Base-by-base conservation (phyloP, 92 coral and sea anemone species). In the Zoanthus sociatus region DNA sequence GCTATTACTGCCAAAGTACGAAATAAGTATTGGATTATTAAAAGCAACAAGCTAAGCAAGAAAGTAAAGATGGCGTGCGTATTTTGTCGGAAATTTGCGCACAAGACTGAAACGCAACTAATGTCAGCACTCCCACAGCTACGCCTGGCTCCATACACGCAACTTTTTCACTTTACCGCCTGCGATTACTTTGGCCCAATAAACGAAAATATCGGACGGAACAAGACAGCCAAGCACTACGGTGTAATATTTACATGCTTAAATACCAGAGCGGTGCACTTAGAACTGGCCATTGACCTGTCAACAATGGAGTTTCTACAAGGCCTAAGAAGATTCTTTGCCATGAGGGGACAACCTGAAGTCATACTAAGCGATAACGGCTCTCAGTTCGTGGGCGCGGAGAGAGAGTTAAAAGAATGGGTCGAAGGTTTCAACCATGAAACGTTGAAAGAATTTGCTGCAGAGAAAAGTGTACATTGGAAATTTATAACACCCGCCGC, bases 321-420 rank as follows among this genome's bases (percentile, higher is more conserved):
- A 83, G 95, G 90, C n/a, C 95, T 92, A 14, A 77, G 93, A 48
- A 86, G 95, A 82, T 92, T 90, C 89, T 89, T 85, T 44, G 78
- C 92, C 71, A 37, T 72, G 5, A 77, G 93, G 44, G 93, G 91
- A 1, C 78, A 82, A 42, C 91, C 92, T 30, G 68, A 77, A 63
- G 44, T 77, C 70, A 77, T 90, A 33, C 42, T 90, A 60, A 87
- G 87, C 48, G 93, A 92, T 78, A 91, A 91, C 56, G 91, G 93
- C 17, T 74, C 82, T 11, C 93, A 91, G 63, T 79, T 91, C 31
- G 92, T 90, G 6, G 93, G 95, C 9, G 92, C 92, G 11, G 92
- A 91, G 75, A 73, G 86, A 79, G 93, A 93, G 58, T 82, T 93
- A 9, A 88, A 86, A 10, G 76, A 93, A 66, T 87, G 91, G 95